These are phyloP conservation scores for Typhlichthys eigenmanni DNA, from an alignment of 2,797 vertebrate genomes.

Conservation along the genomic window DNA sequence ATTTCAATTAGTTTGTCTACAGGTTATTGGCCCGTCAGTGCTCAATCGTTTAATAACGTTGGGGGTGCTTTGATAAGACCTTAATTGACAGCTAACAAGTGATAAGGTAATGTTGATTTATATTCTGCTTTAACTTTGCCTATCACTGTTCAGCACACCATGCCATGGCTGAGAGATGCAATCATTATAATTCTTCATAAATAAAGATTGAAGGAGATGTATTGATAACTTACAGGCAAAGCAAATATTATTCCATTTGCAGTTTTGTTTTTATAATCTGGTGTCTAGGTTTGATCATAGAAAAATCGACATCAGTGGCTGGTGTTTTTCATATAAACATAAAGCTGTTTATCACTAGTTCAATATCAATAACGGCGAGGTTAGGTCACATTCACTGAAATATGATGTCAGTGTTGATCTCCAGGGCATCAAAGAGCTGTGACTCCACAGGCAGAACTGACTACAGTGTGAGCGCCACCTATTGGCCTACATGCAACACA, in stretches of 20 bases:
- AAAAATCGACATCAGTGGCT: no score
- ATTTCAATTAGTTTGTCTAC: constrained; percentile 76
- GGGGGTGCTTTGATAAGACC: constrained; percentile 61
- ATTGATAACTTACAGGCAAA: no score
- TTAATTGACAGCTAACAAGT: constrained; percentile 58
- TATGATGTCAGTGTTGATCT: no score
- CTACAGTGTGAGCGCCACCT: background rate
- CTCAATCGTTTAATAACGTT: constrained; percentile 72
- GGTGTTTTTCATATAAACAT: no score
- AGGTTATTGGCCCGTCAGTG: constrained; percentile 66
- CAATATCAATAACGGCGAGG: no score
- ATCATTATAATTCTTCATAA: background rate
- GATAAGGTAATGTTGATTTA: constrained; percentile 63
- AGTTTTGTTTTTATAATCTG: no score
- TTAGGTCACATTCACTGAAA: no score
- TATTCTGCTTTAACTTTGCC: constrained; percentile 24
- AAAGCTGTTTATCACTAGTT: no score
- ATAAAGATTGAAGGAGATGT: background rate
- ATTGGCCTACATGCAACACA: no score
- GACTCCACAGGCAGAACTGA: background rate
- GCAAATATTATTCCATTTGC: no score
- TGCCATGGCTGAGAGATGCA: background rate
- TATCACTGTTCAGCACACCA: no score
- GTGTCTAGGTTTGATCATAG: no score
- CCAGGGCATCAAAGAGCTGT: background rate